These are phyloP conservation scores for Helleia helle DNA, from an alignment of 2,888 invertebrate genomes.

Conservation along the genomic window DNA sequence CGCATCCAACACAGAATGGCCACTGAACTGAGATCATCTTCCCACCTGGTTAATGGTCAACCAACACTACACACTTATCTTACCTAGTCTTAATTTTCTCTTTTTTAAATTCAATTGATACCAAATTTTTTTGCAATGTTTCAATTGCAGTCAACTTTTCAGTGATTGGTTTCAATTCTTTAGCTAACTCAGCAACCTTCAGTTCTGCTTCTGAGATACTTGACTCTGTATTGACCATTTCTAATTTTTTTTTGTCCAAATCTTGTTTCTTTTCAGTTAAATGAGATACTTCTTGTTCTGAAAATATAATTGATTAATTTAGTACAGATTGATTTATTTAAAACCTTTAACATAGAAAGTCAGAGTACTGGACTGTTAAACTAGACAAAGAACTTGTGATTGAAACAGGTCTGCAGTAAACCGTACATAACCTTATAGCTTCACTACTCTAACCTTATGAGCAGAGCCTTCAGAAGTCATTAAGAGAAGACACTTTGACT, in stretches of 20 bases:
- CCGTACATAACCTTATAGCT: too few relatives aligned
- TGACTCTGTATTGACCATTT: slow-evolving; percentile 74
- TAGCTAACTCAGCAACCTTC: slow-evolving; percentile 70
- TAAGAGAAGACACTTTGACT: too few relatives aligned
- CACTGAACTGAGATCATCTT: too few relatives aligned
- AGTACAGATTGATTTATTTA: too few relatives aligned
- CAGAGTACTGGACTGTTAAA: neutral
- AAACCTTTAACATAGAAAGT: too few relatives aligned
- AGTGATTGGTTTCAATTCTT: slow-evolving; percentile 70
- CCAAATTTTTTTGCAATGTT: slow-evolving; percentile 64
- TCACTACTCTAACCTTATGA: too few relatives aligned
- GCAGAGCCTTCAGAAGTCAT: too few relatives aligned
- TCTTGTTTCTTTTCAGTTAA: slow-evolving; percentile 74
- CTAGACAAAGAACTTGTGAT: too few relatives aligned
- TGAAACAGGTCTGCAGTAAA: too few relatives aligned
- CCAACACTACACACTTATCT: too few relatives aligned
- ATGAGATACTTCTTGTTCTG: slow-evolving; percentile 67
- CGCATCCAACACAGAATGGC: too few relatives aligned
- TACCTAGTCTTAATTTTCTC: slow-evolving; percentile 75
- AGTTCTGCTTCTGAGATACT: slow-evolving; percentile 74
- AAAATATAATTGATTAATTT: slow-evolving; percentile 17
- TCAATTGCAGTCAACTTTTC: slow-evolving; percentile 68
- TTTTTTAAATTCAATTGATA: slow-evolving; percentile 65
- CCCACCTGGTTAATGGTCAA: too few relatives aligned
- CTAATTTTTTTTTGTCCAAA: slow-evolving; percentile 74